Evolutionary conservation across 2,113 vertebrate species (phyloP), one percentile per base, ranked within the genome.

Genomic region (Onychostruthus taczanowskii): DNA sequence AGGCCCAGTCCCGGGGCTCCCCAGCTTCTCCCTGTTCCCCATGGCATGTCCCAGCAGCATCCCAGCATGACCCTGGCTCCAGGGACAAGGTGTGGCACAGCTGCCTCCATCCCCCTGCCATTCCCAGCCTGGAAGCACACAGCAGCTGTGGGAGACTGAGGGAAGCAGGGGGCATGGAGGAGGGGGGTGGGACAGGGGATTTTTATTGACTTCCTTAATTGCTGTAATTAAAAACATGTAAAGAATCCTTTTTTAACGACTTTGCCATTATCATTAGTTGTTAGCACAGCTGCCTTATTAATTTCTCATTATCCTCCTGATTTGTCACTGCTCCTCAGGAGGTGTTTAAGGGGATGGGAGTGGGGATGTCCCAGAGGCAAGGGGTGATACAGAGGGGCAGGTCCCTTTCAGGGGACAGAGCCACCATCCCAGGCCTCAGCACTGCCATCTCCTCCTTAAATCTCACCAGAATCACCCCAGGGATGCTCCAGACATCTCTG

Each of bases 171-270:
- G 47, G 72, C 39, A n/a, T 0, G 13, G 73, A 75, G 90, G 64
- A n/a, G 21, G 78, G 63, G 46, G 46, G 33, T 83, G 84, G 55
- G 52, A 61, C 24, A n/a, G 26, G 84, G 87, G 89, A 72, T 84
- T 95, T 97, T 98, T 97, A 98, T 97, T 94, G 98, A 97, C 91
- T 98, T 89, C 95, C 89, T 97, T 98, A 98, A 98, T 98, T 96
- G 96, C 96, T 97, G 97, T 98, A 98, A 98, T 98, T 98, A 98
- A 98, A 98, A 98, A 97, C 97, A 97, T 86, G 97, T 97, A 98
- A 98, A 98, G 96, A 97, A 98, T 97, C 97, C 97, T 96, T 97
- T 96, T 97, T 97, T 97, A 98, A 98, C 11, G 97, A 98, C 98
- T 97, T 97, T 94, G 95, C 97, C 97, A 98, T 98, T 98, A 98